Base-by-base conservation (phyloP, 2,797 vertebrate genomes). In the Malurus leucopterus region DNA sequence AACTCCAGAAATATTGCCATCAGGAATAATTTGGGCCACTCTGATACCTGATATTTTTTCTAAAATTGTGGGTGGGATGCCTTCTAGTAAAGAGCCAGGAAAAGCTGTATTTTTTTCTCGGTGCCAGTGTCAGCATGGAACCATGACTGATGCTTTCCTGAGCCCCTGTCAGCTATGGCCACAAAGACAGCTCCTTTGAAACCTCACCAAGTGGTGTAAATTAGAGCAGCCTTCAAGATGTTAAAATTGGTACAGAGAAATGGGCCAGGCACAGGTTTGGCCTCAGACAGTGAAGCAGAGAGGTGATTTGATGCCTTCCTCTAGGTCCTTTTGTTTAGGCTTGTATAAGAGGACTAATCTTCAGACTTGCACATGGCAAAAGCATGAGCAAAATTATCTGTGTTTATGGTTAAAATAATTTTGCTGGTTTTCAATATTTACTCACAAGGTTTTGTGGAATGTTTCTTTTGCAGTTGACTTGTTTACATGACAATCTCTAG, bases 131-230 rank as follows among this genome's bases (percentile, higher is more conserved):
- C 68, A 83, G 71, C 40, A 49, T 62, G 51, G 78, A 79, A 44
- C 73, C 29, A 49, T 77, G 88, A 84, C 44, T 71, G 74, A 64
- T 88, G 82, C 70, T 76, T 90, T 92, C 82, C 64, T 93, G 50
- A 88, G 32, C 20, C n/a, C 58, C 30, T 54, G 27, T 84, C 62
- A 82, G 47, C 46, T 71, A 3, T 44, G 44, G 32, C 69, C 44
- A 58, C 61, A 64, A 57, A 76, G 47, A 32, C 5, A 8, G 20
- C 16, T 88, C 40, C 9, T 59, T n/a, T 86, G 85, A 91, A 92
- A 53, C 11, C 7, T 79, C 3, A 8, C 43, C 84, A 88, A 40
- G 6, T 11, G 20, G 18, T 86, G 40, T 47, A 88, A 84, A 76
- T 76, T 38, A 70, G 32, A 61, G 40, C 36, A 85, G n/a, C 49